Base-by-base conservation (phyloP, 1,140 invertebrate species). In the Drosophila aff. region DNA sequence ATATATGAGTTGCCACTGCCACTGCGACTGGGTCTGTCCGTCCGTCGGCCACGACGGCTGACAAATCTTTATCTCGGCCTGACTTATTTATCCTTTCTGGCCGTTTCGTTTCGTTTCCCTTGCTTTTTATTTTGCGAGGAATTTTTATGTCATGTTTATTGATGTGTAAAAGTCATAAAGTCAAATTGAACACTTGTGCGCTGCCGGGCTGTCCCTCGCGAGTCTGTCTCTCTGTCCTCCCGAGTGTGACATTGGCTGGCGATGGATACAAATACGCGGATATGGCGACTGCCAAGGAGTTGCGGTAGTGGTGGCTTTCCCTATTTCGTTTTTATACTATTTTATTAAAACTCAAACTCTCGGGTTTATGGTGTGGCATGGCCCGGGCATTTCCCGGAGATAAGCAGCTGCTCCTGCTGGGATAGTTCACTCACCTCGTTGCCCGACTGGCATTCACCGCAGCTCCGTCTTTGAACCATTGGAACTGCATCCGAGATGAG, bases 381-480 rank as follows among this genome's bases (percentile, higher is more conserved):
- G 21, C 40, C 21, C 16, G 33, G 38, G 43, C 41, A 43, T n/a
- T 23, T 38, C 0, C 10, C 15, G 10, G 21, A 59, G 52, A 71
- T 73, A 73, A 73, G 44, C 69, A 71, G 69, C 43, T 72, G 68
- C 36, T 13, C 3, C 40, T 13, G 18, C 11, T 9, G 5, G 21
- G 23, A 55, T 53, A 41, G 68, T 67, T 72, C 33, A 82, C 91
- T 94, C 93, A 96, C 96, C 96, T 96, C 43, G 94, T 95, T 26
- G 96, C 95, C 81, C 95, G 95, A 63, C 95, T 95, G 73, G 95
- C 95, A 91, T 97, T 97, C 62, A 97, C 95, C 67, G 95, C 94
- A 57, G 96, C 94, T 4, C 95, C 95, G 86, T 97, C 96, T 91
- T 97, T 97, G 93, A 95, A 97, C 96, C 96, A 97, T 38, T 95